Conservation (phyloP, 2,797 vertebrate species). For the Gymnopithys bicolor region DNA sequence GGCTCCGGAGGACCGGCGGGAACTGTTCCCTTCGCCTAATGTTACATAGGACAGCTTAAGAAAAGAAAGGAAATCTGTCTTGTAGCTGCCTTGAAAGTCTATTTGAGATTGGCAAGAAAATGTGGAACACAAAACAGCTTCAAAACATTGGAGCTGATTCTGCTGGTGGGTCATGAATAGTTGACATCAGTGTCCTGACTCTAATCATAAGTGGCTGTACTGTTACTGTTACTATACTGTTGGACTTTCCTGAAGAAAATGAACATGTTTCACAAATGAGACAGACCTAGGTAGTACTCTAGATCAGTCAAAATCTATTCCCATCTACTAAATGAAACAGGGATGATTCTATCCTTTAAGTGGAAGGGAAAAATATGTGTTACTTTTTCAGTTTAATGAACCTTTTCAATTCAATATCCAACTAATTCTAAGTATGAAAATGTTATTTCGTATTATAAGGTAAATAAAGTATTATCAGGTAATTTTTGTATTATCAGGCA, state of each 20-base stretch:
- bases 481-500: not conserved
- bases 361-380: not conserved
- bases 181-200: not conserved
- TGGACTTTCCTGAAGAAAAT: not conserved
- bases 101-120: not conserved
- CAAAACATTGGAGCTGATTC: not conserved
- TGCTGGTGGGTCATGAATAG: not conserved
- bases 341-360: not conserved
- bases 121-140: not conserved
- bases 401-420: not conserved
- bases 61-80: not conserved
- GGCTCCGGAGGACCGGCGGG: too few relatives aligned
- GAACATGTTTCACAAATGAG: not conserved
- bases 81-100: not conserved
- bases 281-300: not conserved
- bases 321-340: not conserved
- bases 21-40: too few relatives aligned
- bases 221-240: not conserved
- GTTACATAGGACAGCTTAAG: not conserved
- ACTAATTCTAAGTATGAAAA: not conserved
- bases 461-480: not conserved
- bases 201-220: not conserved
- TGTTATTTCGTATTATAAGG: not conserved
- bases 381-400: not conserved
- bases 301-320: not conserved